Conservation (phyloP, 92 coral and sea anemone genomes). For the Scolanthus callimorphus region DNA sequence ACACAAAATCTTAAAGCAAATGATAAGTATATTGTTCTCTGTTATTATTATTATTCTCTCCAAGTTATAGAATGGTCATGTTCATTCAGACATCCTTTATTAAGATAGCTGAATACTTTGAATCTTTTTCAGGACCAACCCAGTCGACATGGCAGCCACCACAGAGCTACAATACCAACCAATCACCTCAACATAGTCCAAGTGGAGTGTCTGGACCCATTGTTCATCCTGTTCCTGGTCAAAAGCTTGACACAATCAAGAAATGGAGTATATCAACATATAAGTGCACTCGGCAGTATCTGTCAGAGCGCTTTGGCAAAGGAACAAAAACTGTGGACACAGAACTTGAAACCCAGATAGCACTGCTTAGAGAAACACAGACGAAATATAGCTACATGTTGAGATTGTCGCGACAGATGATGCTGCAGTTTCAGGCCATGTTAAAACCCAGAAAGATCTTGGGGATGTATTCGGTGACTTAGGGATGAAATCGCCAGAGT, state of each 20-base stretch:
- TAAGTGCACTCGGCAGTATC: slow-evolving; percentile 91
- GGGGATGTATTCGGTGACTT: slow-evolving; percentile 87
- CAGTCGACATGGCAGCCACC: slow-evolving; percentile 29
- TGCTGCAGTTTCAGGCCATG: slow-evolving; percentile 80
- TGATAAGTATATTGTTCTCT: no score
- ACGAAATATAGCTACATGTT: slow-evolving; percentile 66
- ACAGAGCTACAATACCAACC: slow-evolving; percentile 9
- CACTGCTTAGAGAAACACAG: slow-evolving; percentile 86
- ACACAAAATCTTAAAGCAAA: no score
- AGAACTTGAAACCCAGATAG: slow-evolving; percentile 89
- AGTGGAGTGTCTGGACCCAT: slow-evolving; percentile 17
- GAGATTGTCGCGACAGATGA: slow-evolving; percentile 86
- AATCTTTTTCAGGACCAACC: background rate
- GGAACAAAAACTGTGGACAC: slow-evolving; percentile 95
- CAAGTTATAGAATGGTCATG: no score
- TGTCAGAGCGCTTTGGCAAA: slow-evolving; percentile 95
- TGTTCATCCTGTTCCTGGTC: slow-evolving; percentile 65
- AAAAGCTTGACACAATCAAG: slow-evolving; percentile 80
- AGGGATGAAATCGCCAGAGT: slow-evolving; percentile 95
- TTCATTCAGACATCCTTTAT: no score
- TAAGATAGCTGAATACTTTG: no score
- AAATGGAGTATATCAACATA: slow-evolving; percentile 98
- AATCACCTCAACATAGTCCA: slow-evolving; percentile 3
- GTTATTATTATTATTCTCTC: no score
- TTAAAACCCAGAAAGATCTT: slow-evolving; percentile 78